These are phyloP conservation scores for Rhabdophis nuchalis DNA, from an alignment of 2,797 vertebrate genomes.

Conservation along the genomic window DNA sequence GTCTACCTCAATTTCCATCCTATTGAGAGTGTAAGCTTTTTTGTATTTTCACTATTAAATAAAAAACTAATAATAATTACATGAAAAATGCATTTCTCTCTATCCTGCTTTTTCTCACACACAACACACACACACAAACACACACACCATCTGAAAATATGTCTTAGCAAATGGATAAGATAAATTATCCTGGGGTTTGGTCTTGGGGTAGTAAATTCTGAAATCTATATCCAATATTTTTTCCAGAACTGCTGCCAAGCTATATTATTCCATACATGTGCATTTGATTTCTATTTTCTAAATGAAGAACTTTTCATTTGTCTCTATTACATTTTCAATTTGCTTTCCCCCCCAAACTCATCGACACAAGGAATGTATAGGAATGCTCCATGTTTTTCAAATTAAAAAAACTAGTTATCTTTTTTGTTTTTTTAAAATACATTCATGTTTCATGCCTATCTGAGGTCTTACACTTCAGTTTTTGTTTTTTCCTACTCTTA, in stretches of 20 bases:
- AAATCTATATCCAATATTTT: neutral
- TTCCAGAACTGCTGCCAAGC: neutral
- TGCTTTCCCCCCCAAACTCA: rapidly evolving
- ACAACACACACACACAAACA: too few species aligned
- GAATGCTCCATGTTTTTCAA: neutral
- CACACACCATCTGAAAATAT: neutral
- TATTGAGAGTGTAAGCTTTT: neutral
- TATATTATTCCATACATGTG: neutral
- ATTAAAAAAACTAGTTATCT: neutral
- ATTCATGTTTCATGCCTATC: neutral
- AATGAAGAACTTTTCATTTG: neutral
- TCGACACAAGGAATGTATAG: neutral
- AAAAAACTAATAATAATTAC: neutral
- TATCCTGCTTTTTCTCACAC: neutral
- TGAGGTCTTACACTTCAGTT: neutral
- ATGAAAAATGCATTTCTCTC: neutral
- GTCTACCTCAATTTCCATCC: neutral
- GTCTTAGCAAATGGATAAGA: neutral
- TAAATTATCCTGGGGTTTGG: neutral
- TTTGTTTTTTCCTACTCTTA: neutral
- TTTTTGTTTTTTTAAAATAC: neutral
- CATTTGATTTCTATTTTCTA: neutral
- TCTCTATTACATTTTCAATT: neutral
- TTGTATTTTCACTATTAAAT: neutral
- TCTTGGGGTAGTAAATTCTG: neutral